These are phyloP conservation scores for Orchesellides sinensis DNA, from an alignment of 2,888 invertebrate genomes.

Conservation along the genomic window DNA sequence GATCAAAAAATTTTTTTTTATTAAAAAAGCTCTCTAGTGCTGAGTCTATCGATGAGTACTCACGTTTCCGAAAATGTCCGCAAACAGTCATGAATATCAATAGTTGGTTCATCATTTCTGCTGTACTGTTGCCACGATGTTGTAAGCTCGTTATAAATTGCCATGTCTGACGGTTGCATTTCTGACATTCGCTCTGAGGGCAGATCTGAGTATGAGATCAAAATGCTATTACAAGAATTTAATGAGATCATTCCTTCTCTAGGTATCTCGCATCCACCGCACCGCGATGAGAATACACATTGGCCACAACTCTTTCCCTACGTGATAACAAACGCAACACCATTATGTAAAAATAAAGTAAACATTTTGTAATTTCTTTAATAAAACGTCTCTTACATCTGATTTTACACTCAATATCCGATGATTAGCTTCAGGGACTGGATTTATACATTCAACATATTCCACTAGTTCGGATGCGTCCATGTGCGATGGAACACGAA, in stretches of 20 bases:
- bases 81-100: conserved; percentile 79
- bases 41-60: conserved; percentile 17
- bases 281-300: conserved; percentile 80
- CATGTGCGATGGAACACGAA: conserved; percentile 80
- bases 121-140: conserved; percentile 23
- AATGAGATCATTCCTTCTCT: conserved; percentile 78
- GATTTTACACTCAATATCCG: conserved; percentile 62
- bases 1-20: conserved; percentile 12
- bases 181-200: conserved; percentile 76
- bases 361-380: too few species aligned
- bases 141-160: conserved; percentile 42
- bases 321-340: too few species aligned
- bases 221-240: conserved; percentile 80
- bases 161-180: conserved; percentile 71
- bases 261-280: conserved; percentile 80
- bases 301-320: conserved; percentile 81
- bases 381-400: conserved; percentile 22
- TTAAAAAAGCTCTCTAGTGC: not conserved
- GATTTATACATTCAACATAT: conserved; percentile 78
- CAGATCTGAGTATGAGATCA: conserved; percentile 78
- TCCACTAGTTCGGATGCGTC: conserved; percentile 79
- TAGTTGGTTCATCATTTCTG: conserved; percentile 69
- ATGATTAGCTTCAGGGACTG: conserved; percentile 76
- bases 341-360: too few species aligned
- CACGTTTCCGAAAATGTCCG: conserved; percentile 82